phyloP scores from a whole-genome alignment of 2,888 invertebrate genomes.

The Pandemis cinnamomeana region DNA sequence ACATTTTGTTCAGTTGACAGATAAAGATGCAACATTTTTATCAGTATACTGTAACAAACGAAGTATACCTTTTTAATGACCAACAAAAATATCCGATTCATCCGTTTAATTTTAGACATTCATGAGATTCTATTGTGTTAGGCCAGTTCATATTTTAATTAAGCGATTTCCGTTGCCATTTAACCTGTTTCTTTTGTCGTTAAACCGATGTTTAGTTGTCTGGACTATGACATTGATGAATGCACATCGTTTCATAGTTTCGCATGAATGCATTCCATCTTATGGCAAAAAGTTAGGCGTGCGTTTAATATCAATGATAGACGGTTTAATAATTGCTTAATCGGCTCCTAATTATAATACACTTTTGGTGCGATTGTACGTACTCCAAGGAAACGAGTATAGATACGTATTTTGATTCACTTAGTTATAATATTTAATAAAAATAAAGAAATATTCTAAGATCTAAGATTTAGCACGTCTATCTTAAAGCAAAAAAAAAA shows the following conservation, averaged over 20 bases:
- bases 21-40: background rate
- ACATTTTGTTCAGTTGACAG: too few species aligned
- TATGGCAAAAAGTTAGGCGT: constrained; percentile 24
- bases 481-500: too few species aligned
- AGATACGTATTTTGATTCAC: too few species aligned
- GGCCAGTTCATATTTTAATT: constrained; percentile 7
- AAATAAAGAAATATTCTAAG: too few species aligned
- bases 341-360: background rate
- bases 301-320: constrained; percentile 27
- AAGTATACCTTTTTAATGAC: background rate
- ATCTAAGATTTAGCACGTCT: too few species aligned
- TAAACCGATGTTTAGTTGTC: constrained; percentile 22
- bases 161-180: constrained; percentile 4
- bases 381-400: background rate
- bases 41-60: background rate
- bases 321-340: constrained; percentile 29
- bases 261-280: constrained; percentile 41
- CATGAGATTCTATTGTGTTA: constrained; percentile 8
- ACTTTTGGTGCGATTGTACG: background rate
- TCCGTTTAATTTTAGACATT: background rate
- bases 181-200: constrained; percentile 24
- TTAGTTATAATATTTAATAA: too few species aligned
- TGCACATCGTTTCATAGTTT: constrained; percentile 28
- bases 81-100: background rate
- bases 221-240: constrained; percentile 43